phyloP scores from a whole-genome alignment of 1,140 invertebrate genomes.

The Drosophila watanabei region DNA sequence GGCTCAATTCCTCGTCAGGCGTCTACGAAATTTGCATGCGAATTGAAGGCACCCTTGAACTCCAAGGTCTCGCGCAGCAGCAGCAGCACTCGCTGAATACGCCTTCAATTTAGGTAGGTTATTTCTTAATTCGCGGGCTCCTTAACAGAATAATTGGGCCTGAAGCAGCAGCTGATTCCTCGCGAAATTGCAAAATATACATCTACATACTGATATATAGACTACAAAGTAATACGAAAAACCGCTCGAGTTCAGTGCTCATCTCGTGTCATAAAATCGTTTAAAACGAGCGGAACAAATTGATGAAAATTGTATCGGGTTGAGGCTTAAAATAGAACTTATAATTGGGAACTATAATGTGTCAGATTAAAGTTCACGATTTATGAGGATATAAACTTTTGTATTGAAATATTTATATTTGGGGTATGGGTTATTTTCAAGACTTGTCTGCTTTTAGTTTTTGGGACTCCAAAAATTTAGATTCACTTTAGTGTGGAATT shows the following conservation, averaged over 20 bases:
- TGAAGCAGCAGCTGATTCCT: slow-evolving; percentile 40
- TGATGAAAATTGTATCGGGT: slow-evolving; percentile 44
- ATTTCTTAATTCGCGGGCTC: slow-evolving; percentile 42
- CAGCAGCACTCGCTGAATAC: slow-evolving; percentile 26
- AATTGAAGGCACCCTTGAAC: slow-evolving; percentile 51
- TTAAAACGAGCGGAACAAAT: slow-evolving; percentile 30
- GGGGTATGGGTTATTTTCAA: neutral
- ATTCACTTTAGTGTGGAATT: neutral
- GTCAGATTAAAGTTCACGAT: neutral
- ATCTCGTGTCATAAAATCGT: slow-evolving; percentile 47
- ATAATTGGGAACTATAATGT: slow-evolving; percentile 17
- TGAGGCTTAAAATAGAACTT: slow-evolving; percentile 27
- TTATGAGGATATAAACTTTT: neutral
- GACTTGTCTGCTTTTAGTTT: neutral
- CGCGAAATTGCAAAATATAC: slow-evolving; percentile 12
- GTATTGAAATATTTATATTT: neutral
- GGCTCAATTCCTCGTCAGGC: slow-evolving; percentile 32
- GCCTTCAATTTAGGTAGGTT: slow-evolving; percentile 30
- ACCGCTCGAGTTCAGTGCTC: slow-evolving; percentile 14
- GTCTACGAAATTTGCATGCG: slow-evolving; percentile 40
- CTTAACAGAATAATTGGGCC: slow-evolving; percentile 48
- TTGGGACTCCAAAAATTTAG: neutral
- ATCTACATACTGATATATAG: neutral
- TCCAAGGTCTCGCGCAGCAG: slow-evolving; percentile 32
- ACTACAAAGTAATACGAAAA: neutral